Base-by-base conservation (phyloP, 2,797 vertebrate species). In the Erithacus rubecula region DNA sequence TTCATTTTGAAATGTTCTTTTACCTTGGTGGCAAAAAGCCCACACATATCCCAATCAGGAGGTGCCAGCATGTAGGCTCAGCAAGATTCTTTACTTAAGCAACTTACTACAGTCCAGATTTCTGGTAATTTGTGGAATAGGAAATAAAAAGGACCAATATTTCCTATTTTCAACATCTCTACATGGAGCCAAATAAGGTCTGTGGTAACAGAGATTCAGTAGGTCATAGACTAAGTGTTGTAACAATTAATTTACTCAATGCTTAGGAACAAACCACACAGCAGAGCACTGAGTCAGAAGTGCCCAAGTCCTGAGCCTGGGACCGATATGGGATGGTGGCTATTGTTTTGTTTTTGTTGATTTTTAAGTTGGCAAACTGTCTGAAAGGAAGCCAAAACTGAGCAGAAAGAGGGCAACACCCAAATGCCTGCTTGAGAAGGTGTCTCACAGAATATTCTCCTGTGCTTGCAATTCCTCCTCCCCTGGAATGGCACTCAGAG, bases 121-220 rank as follows among this genome's bases (percentile, higher is more conserved):
- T 79, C 65, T 55, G 15, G 47, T 43, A 63, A 72, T 64, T 55
- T 63, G 15, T 22, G n/a, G 39, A 87, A 76, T 7, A 76, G 59
- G 32, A 64, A 93, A 95, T 39, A 60, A 75, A 89, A 90, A 80
- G 27, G 63, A 62, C 23, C 58, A 77, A 64, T 86, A 29, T 88
- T 92, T 49, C 93, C 77, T 86, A 86, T 60, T 94, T 92, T 60
- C 63, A 63, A 39, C 77, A 82, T 63, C 24, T 64, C 70, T 46
- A 14, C 0, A 0, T 12, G 26, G 10, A 93, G 70, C 60, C 87
- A 91, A 76, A 64, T 74, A 24, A 84, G 27, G 52, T 71, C 58
- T 93, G 70, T 43, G 59, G 85, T 70, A 82, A 91, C 32, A 76
- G 34, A 89, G 34, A 90, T 36, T 59, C 76, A 95, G 63, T 36